phyloP scores from a whole-genome alignment of 1,140 invertebrate genomes.

The Drosophila erecta region DNA sequence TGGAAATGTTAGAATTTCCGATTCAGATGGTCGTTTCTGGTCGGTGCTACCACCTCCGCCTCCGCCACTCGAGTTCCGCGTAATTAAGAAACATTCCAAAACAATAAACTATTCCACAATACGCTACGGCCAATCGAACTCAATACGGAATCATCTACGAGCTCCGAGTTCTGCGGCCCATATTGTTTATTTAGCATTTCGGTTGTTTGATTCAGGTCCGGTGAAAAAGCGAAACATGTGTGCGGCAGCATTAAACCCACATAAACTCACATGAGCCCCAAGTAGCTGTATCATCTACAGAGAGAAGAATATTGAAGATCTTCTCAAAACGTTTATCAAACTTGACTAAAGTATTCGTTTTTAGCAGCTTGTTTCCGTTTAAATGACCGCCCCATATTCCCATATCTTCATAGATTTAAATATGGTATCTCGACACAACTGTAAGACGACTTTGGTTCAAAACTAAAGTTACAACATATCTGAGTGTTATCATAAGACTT shows the following conservation, averaged over 20 bases:
- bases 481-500: not conserved
- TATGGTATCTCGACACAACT: too few species aligned
- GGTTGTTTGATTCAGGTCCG: constrained; percentile 41
- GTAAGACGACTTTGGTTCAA: not conserved
- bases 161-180: constrained; percentile 17
- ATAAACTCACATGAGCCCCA: constrained; percentile 27
- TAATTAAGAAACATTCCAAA: constrained; percentile 81
- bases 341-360: too few species aligned
- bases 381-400: not conserved
- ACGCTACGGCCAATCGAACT: constrained; percentile 60
- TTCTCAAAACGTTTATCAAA: too few species aligned
- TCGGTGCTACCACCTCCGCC: constrained; percentile 20
- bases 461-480: not conserved
- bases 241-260: constrained; percentile 68
- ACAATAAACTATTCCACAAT: constrained; percentile 75
- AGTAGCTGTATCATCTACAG: constrained; percentile 42
- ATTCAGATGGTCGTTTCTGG: constrained; percentile 39
- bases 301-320: constrained; percentile 3
- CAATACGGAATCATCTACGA: constrained; percentile 45
- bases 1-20: constrained; percentile 73
- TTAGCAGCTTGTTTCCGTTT: not conserved
- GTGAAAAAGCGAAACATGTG: constrained; percentile 71
- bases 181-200: constrained; percentile 53
- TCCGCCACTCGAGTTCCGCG: constrained; percentile 75
- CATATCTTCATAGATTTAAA: too few species aligned